phyloP scores from a whole-genome alignment of 2,888 invertebrate species.

The Pegoplata infirma region DNA sequence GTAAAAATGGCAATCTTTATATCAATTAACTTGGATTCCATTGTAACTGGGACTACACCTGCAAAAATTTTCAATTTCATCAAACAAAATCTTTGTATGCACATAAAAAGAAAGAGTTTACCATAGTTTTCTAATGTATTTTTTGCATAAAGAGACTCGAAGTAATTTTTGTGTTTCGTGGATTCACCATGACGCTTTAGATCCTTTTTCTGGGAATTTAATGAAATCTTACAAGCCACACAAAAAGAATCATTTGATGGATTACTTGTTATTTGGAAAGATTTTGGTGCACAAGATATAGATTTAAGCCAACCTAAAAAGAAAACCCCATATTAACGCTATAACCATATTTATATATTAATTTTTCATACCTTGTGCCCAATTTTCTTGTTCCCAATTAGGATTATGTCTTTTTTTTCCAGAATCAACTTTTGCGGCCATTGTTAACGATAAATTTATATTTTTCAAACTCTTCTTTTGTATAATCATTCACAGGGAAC shows the following conservation, averaged over 20 bases:
- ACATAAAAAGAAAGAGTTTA: neutral
- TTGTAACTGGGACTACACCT: neutral
- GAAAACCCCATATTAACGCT: neutral
- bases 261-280: conserved; percentile 11
- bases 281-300: conserved; percentile 8
- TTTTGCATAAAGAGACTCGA: conserved; percentile 1
- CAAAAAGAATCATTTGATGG: neutral
- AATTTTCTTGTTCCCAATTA: no score
- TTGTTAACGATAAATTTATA: no score
- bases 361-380: no score
- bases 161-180: neutral
- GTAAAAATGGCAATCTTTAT: neutral
- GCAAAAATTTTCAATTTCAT: neutral
- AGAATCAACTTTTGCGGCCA: no score
- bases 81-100: conserved; percentile 1
- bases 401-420: no score
- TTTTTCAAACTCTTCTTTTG: no score
- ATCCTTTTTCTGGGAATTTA: no score
- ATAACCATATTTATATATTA: no score
- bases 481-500: no score
- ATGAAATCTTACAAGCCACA: no score
- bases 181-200: no score
- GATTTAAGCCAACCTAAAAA: neutral
- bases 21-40: neutral
- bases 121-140: no score